A percentile compares a stretch with the other conserved stretches of the same genome.
Evolutionary conservation across 2,113 vertebrate species (phyloP).

Genomic region (Diglossa brunneiventris): DNA sequence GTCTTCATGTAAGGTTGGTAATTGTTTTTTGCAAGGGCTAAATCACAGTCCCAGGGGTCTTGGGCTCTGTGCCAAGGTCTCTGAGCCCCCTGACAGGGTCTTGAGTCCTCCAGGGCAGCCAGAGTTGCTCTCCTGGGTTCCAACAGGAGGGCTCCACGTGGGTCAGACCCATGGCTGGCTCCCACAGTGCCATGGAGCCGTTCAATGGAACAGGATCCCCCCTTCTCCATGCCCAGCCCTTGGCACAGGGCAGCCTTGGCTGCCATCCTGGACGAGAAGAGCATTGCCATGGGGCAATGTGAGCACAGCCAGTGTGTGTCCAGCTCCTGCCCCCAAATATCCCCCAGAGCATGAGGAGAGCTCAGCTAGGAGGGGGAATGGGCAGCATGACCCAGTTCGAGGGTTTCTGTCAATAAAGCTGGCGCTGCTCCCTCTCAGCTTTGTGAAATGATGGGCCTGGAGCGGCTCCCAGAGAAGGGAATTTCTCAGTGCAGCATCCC

Average conservation of each 20-base stretch:
- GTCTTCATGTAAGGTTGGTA: too few species aligned
- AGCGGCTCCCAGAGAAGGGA: background rate
- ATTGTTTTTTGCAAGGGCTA: too few species aligned
- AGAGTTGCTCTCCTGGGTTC: too few species aligned
- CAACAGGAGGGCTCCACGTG: background rate
- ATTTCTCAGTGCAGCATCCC: background rate
- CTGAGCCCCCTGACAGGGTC: too few species aligned
- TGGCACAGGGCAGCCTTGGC: background rate
- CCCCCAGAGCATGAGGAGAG: background rate
- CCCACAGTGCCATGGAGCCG: fast-evolving
- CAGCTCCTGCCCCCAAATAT: background rate
- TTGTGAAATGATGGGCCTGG: background rate
- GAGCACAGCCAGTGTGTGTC: background rate
- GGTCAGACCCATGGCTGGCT: conserved; percentile 6
- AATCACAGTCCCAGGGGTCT: too few species aligned
- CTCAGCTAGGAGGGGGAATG: background rate
- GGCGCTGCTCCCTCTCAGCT: background rate
- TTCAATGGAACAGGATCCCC: background rate
- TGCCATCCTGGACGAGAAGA: background rate
- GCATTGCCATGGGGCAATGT: background rate
- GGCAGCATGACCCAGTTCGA: background rate
- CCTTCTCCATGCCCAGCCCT: background rate
- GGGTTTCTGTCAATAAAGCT: background rate
- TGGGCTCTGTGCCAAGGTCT: too few species aligned
- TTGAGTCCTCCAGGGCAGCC: too few species aligned